Percentiles rank a stretch among this genome's conserved stretches.
phyloP scores from a whole-genome alignment of 2,888 invertebrate species.

The Embidobia sp. region DNA sequence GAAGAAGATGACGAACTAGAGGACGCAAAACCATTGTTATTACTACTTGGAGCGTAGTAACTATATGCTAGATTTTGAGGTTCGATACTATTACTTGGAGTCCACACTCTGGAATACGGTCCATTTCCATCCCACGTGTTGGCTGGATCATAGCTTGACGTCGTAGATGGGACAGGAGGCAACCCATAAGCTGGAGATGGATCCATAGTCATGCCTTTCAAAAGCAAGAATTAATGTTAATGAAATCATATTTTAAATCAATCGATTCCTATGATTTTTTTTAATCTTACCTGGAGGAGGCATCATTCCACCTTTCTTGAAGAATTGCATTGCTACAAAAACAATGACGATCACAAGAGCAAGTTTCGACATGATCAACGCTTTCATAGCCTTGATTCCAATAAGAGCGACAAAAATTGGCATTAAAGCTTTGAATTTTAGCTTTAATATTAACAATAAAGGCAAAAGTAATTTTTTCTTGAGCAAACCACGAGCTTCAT shows the following conservation, averaged over 20 bases:
- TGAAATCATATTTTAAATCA: too few relatives aligned
- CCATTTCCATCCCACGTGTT: slow-evolving; percentile 89
- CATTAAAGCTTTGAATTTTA: slow-evolving; percentile 92
- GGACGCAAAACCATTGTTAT: slow-evolving; percentile 88
- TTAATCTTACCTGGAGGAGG: slow-evolving; percentile 73
- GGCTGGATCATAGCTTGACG: slow-evolving; percentile 84
- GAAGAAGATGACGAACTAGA: slow-evolving; percentile 85
- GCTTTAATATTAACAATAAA: slow-evolving; percentile 89
- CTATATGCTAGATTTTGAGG: slow-evolving; percentile 81
- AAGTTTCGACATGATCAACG: slow-evolving; percentile 91
- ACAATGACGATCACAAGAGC: slow-evolving; percentile 91
- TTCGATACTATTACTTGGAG: slow-evolving; percentile 79
- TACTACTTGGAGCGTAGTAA: slow-evolving; percentile 83
- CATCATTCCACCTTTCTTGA: slow-evolving; percentile 88
- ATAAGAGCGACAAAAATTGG: slow-evolving; percentile 90
- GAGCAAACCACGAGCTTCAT: slow-evolving; percentile 86
- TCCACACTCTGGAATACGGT: slow-evolving; percentile 91
- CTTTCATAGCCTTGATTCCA: slow-evolving; percentile 91
- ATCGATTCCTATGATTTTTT: too few relatives aligned
- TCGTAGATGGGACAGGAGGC: slow-evolving; percentile 84
- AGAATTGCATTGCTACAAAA: slow-evolving; percentile 89
- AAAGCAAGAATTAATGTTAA: too few relatives aligned
- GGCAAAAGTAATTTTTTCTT: slow-evolving; percentile 93
- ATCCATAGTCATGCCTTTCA: slow-evolving; percentile 87
- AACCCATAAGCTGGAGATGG: slow-evolving; percentile 87